Evolutionary conservation across 2,797 vertebrate species (phyloP).

Genomic region (Sebastes nivosus): DNA sequence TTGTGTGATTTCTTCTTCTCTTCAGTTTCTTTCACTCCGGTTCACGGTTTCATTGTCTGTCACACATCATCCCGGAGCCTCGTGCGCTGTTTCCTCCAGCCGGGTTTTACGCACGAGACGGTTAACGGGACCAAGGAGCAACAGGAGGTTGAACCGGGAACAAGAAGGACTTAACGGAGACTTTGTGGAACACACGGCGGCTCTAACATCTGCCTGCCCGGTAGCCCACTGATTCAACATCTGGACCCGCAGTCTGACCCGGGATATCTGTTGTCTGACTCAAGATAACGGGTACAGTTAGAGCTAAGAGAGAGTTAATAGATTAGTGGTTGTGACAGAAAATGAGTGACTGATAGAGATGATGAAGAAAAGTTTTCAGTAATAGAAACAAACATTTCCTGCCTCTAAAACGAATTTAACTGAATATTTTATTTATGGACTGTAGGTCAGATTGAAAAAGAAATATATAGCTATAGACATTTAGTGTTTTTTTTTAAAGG

Average conservation of each 20-base stretch:
- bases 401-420: not conserved
- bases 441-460: not conserved
- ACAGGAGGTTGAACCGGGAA: conserved; percentile 41
- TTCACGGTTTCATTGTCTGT: not conserved
- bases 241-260: conserved; percentile 8
- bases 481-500: not conserved
- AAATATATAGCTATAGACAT: not conserved
- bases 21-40: not conserved
- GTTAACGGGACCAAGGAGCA: conserved; percentile 26
- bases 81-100: conserved; percentile 3
- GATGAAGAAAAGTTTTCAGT: not conserved
- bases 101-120: conserved; percentile 8
- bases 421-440: not conserved
- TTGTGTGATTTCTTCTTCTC: not conserved
- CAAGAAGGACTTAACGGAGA: not conserved
- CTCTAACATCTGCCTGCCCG: not conserved
- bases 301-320: not conserved
- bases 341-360: not conserved
- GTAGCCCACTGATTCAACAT: not conserved
- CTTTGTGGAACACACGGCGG: not conserved
- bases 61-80: not conserved
- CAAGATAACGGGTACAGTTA: conserved; percentile 6
- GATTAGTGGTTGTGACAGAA: not conserved
- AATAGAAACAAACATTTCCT: not conserved
- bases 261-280: conserved; percentile 6